Conservation (phyloP, 2,113 vertebrate genomes). For the Catharus fuscescens region DNA sequence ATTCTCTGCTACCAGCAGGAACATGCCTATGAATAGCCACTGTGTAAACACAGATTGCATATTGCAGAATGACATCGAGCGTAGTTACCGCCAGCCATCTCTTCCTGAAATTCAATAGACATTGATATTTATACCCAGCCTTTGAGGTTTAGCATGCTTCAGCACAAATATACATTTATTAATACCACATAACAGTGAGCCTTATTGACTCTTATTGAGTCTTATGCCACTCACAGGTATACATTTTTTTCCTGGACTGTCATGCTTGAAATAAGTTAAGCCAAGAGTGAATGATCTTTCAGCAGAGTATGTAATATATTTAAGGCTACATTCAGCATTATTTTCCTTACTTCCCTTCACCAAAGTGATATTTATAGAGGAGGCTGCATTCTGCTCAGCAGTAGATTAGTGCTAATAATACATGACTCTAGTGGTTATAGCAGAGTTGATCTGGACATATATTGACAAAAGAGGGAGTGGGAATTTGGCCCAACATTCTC, state of each 20-base stretch:
- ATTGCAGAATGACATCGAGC: not conserved
- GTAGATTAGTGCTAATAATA: not conserved
- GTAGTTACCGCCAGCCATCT: not conserved
- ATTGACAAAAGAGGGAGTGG: not conserved
- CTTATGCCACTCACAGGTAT: not conserved
- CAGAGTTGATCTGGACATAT: not conserved
- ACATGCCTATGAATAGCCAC: constrained; percentile 21
- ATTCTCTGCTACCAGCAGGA: constrained; percentile 25
- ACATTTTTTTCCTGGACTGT: not conserved
- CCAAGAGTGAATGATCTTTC: constrained; percentile 8
- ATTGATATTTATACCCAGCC: constrained; percentile 50
- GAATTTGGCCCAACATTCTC: not conserved
- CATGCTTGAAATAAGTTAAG: constrained; percentile 25
- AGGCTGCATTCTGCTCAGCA: not conserved
- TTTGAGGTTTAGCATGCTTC: constrained; percentile 36
- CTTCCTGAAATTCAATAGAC: constrained; percentile 49
- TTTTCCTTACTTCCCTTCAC: constrained; percentile 13
- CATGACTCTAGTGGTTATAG: not conserved
- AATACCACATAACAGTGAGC: not conserved
- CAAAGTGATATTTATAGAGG: not conserved
- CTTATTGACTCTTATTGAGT: constrained; percentile 1
- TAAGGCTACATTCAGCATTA: not conserved
- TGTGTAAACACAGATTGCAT: constrained; percentile 38
- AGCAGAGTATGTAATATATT: not conserved
- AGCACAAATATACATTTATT: constrained; percentile 48